Percentiles rank a stretch among this genome's conserved stretches.
Conservation (phyloP, 1,140 invertebrate genomes). For the Pectinophora gossypiella region DNA sequence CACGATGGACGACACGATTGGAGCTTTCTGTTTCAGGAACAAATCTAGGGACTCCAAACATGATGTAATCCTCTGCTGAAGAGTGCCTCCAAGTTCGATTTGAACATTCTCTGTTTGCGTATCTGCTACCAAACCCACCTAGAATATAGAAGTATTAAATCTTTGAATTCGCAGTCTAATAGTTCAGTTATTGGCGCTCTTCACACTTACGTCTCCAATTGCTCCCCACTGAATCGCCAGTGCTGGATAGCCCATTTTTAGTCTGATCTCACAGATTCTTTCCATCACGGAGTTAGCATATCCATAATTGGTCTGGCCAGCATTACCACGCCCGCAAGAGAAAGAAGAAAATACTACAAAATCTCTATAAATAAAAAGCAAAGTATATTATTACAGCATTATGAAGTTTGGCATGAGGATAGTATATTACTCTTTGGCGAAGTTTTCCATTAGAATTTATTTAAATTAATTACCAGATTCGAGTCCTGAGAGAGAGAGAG, state of each 20-base stretch:
- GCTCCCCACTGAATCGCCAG: constrained; percentile 90
- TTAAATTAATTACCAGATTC: no score
- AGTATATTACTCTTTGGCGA: no score
- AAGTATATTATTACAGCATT: no score
- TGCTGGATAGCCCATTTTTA: neutral
- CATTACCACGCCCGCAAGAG: constrained; percentile 80
- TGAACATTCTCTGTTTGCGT: constrained; percentile 79
- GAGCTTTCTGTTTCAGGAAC: constrained; percentile 57
- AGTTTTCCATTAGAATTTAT: no score
- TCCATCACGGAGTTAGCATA: constrained; percentile 82
- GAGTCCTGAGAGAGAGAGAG: no score
- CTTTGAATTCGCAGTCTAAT: constrained; percentile 59
- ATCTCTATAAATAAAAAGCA: constrained; percentile 39
- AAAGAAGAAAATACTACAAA: constrained; percentile 50
- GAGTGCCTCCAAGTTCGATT: constrained; percentile 33
- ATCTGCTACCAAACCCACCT: constrained; percentile 73
- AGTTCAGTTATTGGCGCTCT: no score
- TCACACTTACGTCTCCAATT: constrained; percentile 82
- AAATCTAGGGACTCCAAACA: constrained; percentile 66
- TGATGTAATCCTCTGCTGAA: constrained; percentile 78
- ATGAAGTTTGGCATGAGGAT: no score
- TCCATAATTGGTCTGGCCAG: constrained; percentile 82
- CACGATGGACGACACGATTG: constrained; percentile 78
- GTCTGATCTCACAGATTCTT: constrained; percentile 29
- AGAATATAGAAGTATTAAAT: constrained; percentile 64